These are phyloP conservation scores for Fopius arisanus DNA, from an alignment of 1,140 invertebrate species.

Conservation along the genomic window DNA sequence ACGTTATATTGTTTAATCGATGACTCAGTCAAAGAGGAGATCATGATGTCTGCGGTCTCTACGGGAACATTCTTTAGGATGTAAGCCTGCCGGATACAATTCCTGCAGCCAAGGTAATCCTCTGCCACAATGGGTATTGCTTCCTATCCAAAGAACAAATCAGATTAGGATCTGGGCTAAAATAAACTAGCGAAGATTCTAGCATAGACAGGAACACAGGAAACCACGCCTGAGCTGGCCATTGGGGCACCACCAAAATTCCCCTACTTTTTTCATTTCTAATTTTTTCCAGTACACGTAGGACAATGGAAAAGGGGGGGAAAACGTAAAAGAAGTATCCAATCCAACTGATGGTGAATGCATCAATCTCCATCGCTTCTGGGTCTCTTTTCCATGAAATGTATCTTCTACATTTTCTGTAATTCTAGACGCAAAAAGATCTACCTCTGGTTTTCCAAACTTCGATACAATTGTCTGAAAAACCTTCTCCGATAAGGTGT, in stretches of 20 bases:
- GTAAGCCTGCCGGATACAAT: conserved; percentile 30
- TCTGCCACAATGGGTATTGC: conserved; percentile 23
- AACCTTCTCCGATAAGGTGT: background rate
- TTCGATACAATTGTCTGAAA: conserved; percentile 30
- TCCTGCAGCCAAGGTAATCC: conserved; percentile 28
- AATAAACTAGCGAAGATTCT: conserved; percentile 12
- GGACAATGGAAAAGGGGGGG: conserved; percentile 41
- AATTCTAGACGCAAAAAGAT: conserved; percentile 41
- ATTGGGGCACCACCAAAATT: conserved; percentile 28
- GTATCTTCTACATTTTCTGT: conserved; percentile 41
- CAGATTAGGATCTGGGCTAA: conserved; percentile 25
- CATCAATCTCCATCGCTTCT: conserved; percentile 36
- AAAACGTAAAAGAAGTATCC: conserved; percentile 31
- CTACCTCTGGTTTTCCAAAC: conserved; percentile 40
- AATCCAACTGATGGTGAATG: conserved; percentile 44
- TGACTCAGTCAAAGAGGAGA: conserved; percentile 24
- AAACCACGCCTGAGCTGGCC: conserved; percentile 31
- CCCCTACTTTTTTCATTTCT: conserved; percentile 26
- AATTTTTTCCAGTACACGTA: conserved; percentile 35
- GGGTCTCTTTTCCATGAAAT: conserved; percentile 43
- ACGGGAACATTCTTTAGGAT: background rate
- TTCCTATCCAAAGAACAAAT: conserved; percentile 28
- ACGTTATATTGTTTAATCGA: conserved; percentile 26
- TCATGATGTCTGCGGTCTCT: conserved; percentile 21
- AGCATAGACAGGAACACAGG: conserved; percentile 25